Base-by-base conservation (phyloP, 2,888 invertebrate genomes). In the Sicus ferrugineus region DNA sequence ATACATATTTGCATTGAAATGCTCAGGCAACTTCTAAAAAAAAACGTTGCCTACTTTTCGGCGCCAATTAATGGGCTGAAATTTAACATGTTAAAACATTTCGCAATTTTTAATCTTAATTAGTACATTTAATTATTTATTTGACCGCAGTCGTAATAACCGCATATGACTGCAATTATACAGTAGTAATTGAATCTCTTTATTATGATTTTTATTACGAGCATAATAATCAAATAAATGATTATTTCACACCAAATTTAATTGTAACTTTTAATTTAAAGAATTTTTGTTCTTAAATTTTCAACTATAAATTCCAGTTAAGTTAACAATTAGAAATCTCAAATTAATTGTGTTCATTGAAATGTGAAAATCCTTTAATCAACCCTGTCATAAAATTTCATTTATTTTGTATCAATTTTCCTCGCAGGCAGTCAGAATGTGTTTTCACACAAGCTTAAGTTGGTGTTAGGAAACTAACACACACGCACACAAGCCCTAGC, bases 131-230 rank as follows among this genome's bases (percentile, higher is more conserved):
- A 26, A 28, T 56, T 56, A 56, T 56, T 28, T 56, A 30, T 56
- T 56, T 56, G 28, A n/a, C 56, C 28, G 16, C 34, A 34, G 11
- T 30, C 72, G 68, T 48, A 38, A 73, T 70, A 73, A 73, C 72
- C 72, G 67, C 58, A 66, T 54, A 69, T 73, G 72, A 73, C 73
- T 73, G 61, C 70, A 69, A 72, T 73, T 73, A 74, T 74, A 68
- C 71, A 68, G 72, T 48, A 66, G 68, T 70, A 70, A 73, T 74
- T 73, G 71, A 74, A 73, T 70, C 72, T 73, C 70, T 72, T 72
- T 73, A 68, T 64, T 54, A 38, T 46, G 52, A 59, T 30, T 56
- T 30, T n/a, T 56, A 6, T 3, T 5, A 56, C 30, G 14, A n/a
- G n/a, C 14, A n/a, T n/a, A n/a, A n/a, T n/a, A 48, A 7, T 21